Conservation (phyloP, 2,113 vertebrate species). For the Chunga burmeisteri region DNA sequence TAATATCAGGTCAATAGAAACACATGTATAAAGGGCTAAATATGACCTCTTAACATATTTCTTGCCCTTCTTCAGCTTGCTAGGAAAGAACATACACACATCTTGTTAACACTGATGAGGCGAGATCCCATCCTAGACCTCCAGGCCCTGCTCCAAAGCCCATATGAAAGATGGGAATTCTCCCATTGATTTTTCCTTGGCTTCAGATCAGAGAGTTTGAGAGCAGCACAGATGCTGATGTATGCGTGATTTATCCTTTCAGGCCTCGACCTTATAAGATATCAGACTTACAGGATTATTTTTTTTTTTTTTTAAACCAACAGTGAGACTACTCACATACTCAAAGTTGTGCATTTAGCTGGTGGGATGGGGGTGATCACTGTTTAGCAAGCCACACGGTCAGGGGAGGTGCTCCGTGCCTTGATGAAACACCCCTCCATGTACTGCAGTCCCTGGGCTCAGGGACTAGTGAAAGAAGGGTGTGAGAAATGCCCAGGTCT, state of each 20-base stretch:
- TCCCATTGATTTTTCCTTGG: conserved; percentile 39
- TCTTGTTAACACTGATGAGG: background rate
- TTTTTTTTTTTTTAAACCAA: background rate
- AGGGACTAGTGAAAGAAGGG: background rate
- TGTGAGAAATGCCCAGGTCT: background rate
- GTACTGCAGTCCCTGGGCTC: background rate
- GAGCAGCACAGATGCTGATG: background rate
- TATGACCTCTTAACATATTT: background rate
- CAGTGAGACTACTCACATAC: background rate
- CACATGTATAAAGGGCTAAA: background rate
- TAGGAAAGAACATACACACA: background rate
- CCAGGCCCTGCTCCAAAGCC: conserved; percentile 29
- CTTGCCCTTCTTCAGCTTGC: background rate
- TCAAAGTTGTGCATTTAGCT: background rate
- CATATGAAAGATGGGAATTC: conserved; percentile 17
- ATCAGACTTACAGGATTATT: background rate
- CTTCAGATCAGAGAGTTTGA: conserved; percentile 26
- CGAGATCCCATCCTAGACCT: background rate
- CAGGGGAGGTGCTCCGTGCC: background rate
- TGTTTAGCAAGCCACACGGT: background rate
- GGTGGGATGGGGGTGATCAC: background rate
- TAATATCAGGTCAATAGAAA: background rate
- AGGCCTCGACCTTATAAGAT: background rate
- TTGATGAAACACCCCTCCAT: background rate
- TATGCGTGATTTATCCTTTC: background rate